Conservation (phyloP, 2,797 vertebrate species). For the Alcedo quadribrachys region DNA sequence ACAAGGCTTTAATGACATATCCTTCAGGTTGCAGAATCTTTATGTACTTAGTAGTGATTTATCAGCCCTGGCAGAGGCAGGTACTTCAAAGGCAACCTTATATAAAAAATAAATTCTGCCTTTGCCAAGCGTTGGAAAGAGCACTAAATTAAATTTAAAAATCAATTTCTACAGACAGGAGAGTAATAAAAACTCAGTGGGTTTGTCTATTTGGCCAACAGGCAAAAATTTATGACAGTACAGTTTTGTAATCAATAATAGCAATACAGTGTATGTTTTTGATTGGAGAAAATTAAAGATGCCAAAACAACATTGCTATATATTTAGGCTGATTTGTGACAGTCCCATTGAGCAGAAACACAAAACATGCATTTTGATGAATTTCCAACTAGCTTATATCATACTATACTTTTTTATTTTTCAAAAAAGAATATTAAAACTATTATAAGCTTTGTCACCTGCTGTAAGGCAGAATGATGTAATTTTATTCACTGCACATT, state of each 20-base stretch:
- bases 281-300: constrained; percentile 64
- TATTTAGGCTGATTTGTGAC: constrained; percentile 51
- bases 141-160: constrained; percentile 50
- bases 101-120: constrained; percentile 68
- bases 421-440: constrained; percentile 74
- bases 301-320: constrained; percentile 61
- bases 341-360: constrained; percentile 70
- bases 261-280: constrained; percentile 61
- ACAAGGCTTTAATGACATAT: constrained; percentile 58
- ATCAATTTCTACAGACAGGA: constrained; percentile 62
- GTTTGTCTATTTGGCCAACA: constrained; percentile 48
- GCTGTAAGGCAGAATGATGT: constrained; percentile 76
- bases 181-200: constrained; percentile 52
- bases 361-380: constrained; percentile 73
- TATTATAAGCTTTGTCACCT: constrained; percentile 75
- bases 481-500: constrained; percentile 79
- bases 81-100: constrained; percentile 70
- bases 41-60: constrained; percentile 62
- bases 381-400: constrained; percentile 61
- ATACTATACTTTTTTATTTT: constrained; percentile 66
- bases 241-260: constrained; percentile 59
- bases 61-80: constrained; percentile 68
- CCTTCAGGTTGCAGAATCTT: constrained; percentile 63
- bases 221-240: constrained; percentile 64
- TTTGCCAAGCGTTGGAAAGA: constrained; percentile 58